phyloP scores from a whole-genome alignment of 2,888 invertebrate species.

The Drosophila fungiperda region DNA sequence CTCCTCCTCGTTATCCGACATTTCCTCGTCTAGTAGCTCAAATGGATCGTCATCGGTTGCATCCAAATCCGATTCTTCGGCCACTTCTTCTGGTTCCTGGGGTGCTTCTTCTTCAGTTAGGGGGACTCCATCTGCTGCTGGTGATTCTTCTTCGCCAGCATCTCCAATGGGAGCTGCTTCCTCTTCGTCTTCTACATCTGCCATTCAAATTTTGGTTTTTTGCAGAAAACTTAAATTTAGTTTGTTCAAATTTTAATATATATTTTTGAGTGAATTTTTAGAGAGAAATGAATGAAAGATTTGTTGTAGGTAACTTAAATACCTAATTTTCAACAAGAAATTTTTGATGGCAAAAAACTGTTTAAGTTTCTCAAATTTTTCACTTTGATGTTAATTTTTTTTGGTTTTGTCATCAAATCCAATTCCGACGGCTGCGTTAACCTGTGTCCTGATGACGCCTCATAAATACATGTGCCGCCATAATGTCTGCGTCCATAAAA shows the following conservation, averaged over 20 bases:
- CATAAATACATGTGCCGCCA: slow-evolving; percentile 56
- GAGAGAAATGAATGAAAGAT: background rate
- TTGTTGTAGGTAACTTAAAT: background rate
- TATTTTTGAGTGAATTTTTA: slow-evolving; percentile 1
- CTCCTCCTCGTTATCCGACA: slow-evolving; percentile 34
- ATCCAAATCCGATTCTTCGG: slow-evolving; percentile 27
- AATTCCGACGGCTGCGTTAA: slow-evolving; percentile 3
- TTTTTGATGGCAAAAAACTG: slow-evolving; percentile 1
- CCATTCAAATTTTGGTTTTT: slow-evolving; percentile 6
- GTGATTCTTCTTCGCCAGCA: background rate
- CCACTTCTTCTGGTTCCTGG: slow-evolving; percentile 14
- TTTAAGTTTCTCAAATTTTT: background rate
- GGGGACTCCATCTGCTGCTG: slow-evolving; percentile 14
- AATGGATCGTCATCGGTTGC: slow-evolving; percentile 48
- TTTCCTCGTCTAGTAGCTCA: slow-evolving; percentile 35
- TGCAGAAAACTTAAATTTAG: slow-evolving; percentile 10
- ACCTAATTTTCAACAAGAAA: background rate
- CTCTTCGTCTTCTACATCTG: slow-evolving; percentile 4
- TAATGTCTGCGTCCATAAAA: slow-evolving; percentile 58
- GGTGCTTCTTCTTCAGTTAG: background rate
- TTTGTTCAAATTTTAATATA: background rate
- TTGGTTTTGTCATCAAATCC: background rate
- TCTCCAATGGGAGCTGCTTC: background rate
- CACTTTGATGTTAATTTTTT: slow-evolving; percentile 13
- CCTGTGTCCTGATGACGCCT: slow-evolving; percentile 41